phyloP scores from a whole-genome alignment of 1,140 invertebrate genomes.

The Panulirus ornatus region DNA sequence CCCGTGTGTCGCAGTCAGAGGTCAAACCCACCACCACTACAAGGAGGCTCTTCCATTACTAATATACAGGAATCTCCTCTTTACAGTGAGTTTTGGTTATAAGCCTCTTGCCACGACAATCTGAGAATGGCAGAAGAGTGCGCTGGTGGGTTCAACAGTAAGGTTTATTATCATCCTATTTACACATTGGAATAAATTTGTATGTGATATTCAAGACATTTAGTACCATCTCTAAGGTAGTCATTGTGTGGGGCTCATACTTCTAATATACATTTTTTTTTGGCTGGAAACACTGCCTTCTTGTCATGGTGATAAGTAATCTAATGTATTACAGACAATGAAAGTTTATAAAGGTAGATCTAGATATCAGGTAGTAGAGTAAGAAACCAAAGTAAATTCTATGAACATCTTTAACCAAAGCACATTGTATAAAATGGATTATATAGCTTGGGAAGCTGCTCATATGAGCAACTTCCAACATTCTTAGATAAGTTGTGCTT shows the following conservation, averaged over 20 bases:
- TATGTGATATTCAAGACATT: slow-evolving; percentile 4
- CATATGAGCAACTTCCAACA: neutral
- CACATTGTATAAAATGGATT: slow-evolving; percentile 9
- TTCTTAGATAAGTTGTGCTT: neutral
- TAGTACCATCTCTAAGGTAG: neutral
- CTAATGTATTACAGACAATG: neutral
- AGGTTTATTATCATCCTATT: slow-evolving; percentile 1
- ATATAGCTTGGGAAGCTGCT: neutral
- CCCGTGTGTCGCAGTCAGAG: neutral
- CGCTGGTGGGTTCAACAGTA: slow-evolving; percentile 8
- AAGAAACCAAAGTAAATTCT: neutral
- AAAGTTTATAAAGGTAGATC: neutral
- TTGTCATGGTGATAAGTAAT: neutral
- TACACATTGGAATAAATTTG: neutral
- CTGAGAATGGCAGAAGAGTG: slow-evolving; percentile 19
- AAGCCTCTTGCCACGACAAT: neutral
- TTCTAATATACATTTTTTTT: neutral
- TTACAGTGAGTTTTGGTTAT: neutral
- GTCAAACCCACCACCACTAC: neutral
- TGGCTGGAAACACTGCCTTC: neutral
- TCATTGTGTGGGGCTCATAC: neutral
- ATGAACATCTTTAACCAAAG: slow-evolving; percentile 1
- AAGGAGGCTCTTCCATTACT: neutral
- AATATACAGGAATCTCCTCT: neutral
- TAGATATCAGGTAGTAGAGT: slow-evolving; percentile 10